Conservation (phyloP, 2,888 invertebrate genomes). For the Rhagium mordax region DNA sequence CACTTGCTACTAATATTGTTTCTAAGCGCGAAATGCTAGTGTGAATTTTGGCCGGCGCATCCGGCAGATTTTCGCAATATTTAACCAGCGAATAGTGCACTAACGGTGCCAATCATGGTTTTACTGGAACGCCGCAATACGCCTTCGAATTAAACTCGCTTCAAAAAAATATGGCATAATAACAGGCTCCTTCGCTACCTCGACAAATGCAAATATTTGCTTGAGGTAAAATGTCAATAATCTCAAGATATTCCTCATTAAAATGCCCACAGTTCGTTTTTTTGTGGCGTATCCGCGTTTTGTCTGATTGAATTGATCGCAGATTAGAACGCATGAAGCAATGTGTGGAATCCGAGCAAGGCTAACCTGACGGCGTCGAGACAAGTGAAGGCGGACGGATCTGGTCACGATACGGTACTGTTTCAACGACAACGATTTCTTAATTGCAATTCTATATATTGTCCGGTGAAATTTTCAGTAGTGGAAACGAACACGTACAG, state of each 20-base stretch:
- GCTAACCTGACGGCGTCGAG: constrained; percentile 53
- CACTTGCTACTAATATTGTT: no score
- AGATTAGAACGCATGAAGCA: constrained; percentile 38
- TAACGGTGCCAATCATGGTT: no score
- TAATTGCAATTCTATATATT: constrained; percentile 14
- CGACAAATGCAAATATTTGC: not conserved
- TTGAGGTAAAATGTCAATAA: not conserved
- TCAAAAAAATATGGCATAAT: no score
- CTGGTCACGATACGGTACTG: constrained; percentile 58
- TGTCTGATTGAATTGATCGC: constrained; percentile 18
- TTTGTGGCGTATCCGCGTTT: constrained; percentile 23
- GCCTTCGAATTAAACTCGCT: no score
- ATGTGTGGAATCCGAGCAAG: constrained; percentile 52
- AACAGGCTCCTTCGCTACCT: no score
- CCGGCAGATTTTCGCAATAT: no score
- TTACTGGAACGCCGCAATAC: no score
- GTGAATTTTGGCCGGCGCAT: no score
- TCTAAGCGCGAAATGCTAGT: no score
- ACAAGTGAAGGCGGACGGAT: constrained; percentile 56
- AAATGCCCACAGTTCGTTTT: not conserved
- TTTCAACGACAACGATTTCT: constrained; percentile 53
- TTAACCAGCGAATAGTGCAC: no score
- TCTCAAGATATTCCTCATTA: not conserved
- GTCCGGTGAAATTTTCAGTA: constrained; percentile 28
- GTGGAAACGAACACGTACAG: not conserved